Evolutionary conservation across 2,888 invertebrate species (phyloP), one percentile per base, ranked within the genome.

Genomic region (Mimachlamys varia): DNA sequence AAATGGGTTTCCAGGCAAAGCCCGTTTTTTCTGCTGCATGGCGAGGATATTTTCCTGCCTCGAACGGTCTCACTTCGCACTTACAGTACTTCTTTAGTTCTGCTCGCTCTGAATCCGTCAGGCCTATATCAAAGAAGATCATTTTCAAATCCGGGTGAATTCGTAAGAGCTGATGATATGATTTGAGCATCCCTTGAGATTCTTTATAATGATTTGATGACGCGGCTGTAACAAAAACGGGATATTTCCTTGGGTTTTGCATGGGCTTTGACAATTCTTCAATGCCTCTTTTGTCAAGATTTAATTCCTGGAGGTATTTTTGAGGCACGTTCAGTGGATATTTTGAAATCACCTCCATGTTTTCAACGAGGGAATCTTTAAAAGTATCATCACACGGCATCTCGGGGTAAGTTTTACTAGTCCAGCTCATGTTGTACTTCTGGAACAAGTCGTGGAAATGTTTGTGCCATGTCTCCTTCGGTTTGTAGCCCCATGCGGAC

Each of bases 1-100:
- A 92, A 0, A 94, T 76, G 0, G 94, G 93, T 91, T 94, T 94
- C 94, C 94, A 93, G n/a, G 93, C 88, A 89, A 91, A 93, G 0
- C 91, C 92, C 22, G 90, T 89, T 7, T 93, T 50, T 0, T 19
- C 76, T 17, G 53, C 37, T 7, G 93, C 91, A 55, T 93, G 93
- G 10, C 44, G n/a, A 1, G 94, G 94, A 89, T 90, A 92, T 1
- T 93, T 89, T 0, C 92, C 89, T 53, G 93, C 27, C 13, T 76
- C 76, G 17, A 33, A 76, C 13, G 12, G 27, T 15, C 76, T 76
- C 15, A 76, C 76, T 27, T 76, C 76, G 27, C 76, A 76, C 33
- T 76, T 76, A 27, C 76, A 76, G 12, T 76, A 76, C 15, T 7
- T 76, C 0, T 13, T 76, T 15, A 76, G 27, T 33, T 76, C 76